Percentiles rank a stretch among this genome's conserved stretches.
Evolutionary conservation across 2,797 vertebrate genomes (phyloP).

Genomic region (Betta splendens): DNA sequence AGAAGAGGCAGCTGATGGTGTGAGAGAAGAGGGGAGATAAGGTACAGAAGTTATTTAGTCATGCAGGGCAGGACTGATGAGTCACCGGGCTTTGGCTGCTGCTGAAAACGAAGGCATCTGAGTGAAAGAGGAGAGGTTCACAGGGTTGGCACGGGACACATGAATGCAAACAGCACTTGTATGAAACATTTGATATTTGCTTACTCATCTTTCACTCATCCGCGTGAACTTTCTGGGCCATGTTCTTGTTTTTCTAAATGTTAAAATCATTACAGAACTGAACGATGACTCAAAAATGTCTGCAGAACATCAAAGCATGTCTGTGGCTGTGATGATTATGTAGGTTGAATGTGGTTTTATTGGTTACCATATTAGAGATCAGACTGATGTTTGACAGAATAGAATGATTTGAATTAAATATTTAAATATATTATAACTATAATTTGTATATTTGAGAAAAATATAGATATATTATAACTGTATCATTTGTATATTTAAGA

Average conservation of each 20-base stretch:
- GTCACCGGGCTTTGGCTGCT: constrained; percentile 48
- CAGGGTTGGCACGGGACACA: constrained; percentile 21
- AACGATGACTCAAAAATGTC: not conserved
- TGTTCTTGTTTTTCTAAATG: not conserved
- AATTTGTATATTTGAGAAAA: too few species aligned
- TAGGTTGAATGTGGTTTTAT: not conserved
- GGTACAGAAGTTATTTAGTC: constrained; percentile 30
- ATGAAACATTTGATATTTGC: constrained; percentile 15
- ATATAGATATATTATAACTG: too few species aligned
- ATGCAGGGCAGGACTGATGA: constrained; percentile 58
- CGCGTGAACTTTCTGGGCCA: not conserved
- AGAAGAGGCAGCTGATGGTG: constrained; percentile 20
- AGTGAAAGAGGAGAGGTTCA: constrained; percentile 30
- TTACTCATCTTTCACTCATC: constrained; percentile 7
- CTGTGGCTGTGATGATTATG: not conserved
- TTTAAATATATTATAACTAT: too few species aligned
- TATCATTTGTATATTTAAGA: too few species aligned
- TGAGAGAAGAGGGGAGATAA: constrained; percentile 13
- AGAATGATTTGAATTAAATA: too few species aligned
- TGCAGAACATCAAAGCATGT: not conserved
- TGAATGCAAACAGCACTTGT: constrained; percentile 16
- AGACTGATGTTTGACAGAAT: too few species aligned
- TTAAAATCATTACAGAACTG: too few species aligned
- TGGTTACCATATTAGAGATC: not conserved
- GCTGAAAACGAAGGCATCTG: constrained; percentile 41